Base-by-base conservation (phyloP, 2,797 vertebrate genomes). In the Gadopsis marmoratus region DNA sequence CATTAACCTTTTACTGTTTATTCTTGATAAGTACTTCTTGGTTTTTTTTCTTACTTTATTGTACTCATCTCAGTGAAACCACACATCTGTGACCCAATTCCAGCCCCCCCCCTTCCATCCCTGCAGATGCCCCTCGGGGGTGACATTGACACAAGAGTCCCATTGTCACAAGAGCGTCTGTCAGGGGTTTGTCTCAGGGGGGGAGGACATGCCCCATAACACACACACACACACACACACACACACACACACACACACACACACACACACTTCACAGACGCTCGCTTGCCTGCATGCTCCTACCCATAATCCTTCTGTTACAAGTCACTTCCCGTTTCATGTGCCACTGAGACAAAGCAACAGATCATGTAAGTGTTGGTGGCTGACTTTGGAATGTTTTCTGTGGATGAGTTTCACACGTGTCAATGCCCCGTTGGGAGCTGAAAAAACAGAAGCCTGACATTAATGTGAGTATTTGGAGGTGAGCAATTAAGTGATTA, bases 131-230 rank as follows among this genome's bases (percentile, higher is more conserved):
- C 90, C 88, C 84, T 74, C 55, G 41, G 79, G 79, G 88, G 83
- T 83, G 84, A 85, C 85, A 90, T 87, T 92, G 89, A 93, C 90
- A 95, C 93, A 95, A 93, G 87, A 90, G 86, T 84, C 72, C 88
- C 87, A 89, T 95, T 95, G 95, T 95, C 82, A 90, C 39, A 74
- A 76, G 76, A 83, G 83, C 85, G 82, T 91, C 91, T 94, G 90
- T 88, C 84, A 77, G 73, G 37, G 79, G 84, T 88, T 81, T 69
- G 76, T 74, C 85, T 88, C 79, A 71, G 6, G 33, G 68, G 82
- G 75, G 86, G 63, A 51, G 74, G 58, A 68, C 80, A 59, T 83
- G 90, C 87, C 74, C 59, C 55, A 33, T 29, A 53, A 50, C 19
- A 74, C 77, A 81, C 60, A 74, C 69, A 77, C 74, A 74, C 65